Base-by-base conservation (phyloP, 2,113 vertebrate species). In the Solenodon paradoxus region DNA sequence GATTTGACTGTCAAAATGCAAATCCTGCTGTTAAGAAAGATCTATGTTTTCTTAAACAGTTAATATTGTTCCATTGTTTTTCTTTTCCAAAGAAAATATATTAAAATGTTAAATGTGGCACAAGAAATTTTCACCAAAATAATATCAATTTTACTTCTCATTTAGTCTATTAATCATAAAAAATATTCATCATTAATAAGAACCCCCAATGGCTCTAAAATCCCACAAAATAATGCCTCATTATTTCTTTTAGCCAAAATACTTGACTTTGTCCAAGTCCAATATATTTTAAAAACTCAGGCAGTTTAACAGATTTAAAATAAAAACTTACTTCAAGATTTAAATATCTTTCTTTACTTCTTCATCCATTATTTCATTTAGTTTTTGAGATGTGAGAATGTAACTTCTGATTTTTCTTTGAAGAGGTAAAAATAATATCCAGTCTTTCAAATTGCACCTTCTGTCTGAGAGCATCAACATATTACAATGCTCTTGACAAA, bases 101-200 rank as follows among this genome's bases (percentile, higher is more conserved):
- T 80, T 80, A 35, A 72, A 93, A 90, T 63, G 69, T 71, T 74
- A 97, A 97, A 71, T 84, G 9, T 3, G 64, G 13, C 10, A 7
- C 7, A 45, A 74, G 66, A 11, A 89, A 68, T 93, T 90, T 90
- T 79, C 45, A 84, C 26, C 68, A 83, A 88, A 81, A 71, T 66
- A n/a, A 35, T 61, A 28, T 32, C 10, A 66, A 78, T 51, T 93
- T 94, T 68, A 59, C 12, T 90, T 94, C 32, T 84, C 30, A 55
- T 66, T 93, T 32, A 59, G 17, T 80, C 85, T 66, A 61, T 83
- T 64, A 86, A 26, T 9, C 78, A 71, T 57, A 74, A 95, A 88
- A n/a, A 79, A 72, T 28, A 92, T 26, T 47, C 84, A 55, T 77
- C 2, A 53, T 13, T 63, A 72, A 85, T 51, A 82, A 45, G 80